These are phyloP conservation scores for Cebus imitator DNA, from an alignment of 2,113 vertebrate genomes.

Conservation along the genomic window DNA sequence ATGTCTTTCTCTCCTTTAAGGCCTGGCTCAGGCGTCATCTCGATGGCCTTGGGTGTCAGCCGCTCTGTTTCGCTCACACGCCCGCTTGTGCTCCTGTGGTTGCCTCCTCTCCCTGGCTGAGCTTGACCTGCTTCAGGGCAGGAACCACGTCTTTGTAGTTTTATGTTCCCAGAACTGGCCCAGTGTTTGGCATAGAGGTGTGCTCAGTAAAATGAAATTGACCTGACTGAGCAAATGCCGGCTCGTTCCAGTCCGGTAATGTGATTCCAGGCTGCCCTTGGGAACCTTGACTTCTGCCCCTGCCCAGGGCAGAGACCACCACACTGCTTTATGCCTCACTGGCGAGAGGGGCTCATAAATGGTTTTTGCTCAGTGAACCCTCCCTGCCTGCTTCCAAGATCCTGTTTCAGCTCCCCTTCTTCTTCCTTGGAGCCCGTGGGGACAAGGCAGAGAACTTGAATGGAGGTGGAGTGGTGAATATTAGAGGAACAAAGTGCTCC, in stretches of 20 bases:
- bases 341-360: neutral
- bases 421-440: neutral
- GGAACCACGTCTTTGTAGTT: neutral
- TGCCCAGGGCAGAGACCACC: neutral
- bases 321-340: neutral
- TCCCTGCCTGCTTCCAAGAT: neutral
- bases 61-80: neutral
- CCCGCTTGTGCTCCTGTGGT: no score
- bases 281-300: neutral
- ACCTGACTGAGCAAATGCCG: neutral
- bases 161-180: neutral
- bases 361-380: neutral
- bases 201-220: neutral
- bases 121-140: neutral
- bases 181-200: neutral
- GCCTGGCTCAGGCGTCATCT: neutral
- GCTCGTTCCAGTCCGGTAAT: neutral
- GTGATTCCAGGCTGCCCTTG: neutral
- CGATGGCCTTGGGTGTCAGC: rapidly evolving
- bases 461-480: neutral
- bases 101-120: neutral
- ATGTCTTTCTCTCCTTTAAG: neutral
- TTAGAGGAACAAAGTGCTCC: conserved; percentile 8
- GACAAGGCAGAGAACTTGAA: neutral
- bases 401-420: neutral